phyloP scores from a whole-genome alignment of 2,888 invertebrate genomes.

The Thelaira solivaga region DNA sequence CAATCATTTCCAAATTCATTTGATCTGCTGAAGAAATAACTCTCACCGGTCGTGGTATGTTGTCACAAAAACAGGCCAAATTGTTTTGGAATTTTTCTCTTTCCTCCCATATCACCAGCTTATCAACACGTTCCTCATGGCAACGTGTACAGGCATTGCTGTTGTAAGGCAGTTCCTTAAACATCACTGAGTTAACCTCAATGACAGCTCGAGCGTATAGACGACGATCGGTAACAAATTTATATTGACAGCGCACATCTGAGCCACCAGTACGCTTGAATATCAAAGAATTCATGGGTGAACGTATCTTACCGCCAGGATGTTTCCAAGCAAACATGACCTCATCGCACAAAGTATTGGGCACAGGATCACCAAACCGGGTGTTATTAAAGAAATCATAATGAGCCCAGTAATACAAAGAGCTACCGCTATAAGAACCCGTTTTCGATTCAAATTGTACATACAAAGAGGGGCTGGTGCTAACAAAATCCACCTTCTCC shows the following conservation, averaged over 20 bases:
- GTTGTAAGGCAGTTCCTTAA: slow-evolving; percentile 89
- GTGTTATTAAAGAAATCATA: slow-evolving; percentile 96
- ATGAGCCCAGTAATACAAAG: slow-evolving; percentile 95
- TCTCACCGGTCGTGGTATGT: slow-evolving; percentile 80
- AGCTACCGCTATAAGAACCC: slow-evolving; percentile 95
- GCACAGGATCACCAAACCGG: slow-evolving; percentile 88
- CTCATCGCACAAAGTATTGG: slow-evolving; percentile 90
- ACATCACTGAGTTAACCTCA: slow-evolving; percentile 85
- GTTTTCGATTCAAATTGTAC: slow-evolving; percentile 94
- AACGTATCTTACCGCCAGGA: slow-evolving; percentile 85
- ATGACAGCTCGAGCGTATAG: slow-evolving; percentile 89
- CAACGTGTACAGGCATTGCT: slow-evolving; percentile 90
- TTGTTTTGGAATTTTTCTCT: slow-evolving; percentile 82
- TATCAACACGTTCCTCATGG: slow-evolving; percentile 91
- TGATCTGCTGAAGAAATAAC: slow-evolving; percentile 89
- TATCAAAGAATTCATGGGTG: slow-evolving; percentile 91
- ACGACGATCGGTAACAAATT: slow-evolving; percentile 89
- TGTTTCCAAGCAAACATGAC: slow-evolving; percentile 91
- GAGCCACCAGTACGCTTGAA: slow-evolving; percentile 87
- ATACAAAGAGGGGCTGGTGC: slow-evolving; percentile 90
- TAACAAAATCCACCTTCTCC: slow-evolving; percentile 95
- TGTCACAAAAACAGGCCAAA: slow-evolving; percentile 86
- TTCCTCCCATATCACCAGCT: slow-evolving; percentile 88
- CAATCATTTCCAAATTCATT: slow-evolving; percentile 87
- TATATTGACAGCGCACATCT: slow-evolving; percentile 88